Evolutionary conservation across 2,888 invertebrate genomes (phyloP).

Genomic region (Mythimna pallens): DNA sequence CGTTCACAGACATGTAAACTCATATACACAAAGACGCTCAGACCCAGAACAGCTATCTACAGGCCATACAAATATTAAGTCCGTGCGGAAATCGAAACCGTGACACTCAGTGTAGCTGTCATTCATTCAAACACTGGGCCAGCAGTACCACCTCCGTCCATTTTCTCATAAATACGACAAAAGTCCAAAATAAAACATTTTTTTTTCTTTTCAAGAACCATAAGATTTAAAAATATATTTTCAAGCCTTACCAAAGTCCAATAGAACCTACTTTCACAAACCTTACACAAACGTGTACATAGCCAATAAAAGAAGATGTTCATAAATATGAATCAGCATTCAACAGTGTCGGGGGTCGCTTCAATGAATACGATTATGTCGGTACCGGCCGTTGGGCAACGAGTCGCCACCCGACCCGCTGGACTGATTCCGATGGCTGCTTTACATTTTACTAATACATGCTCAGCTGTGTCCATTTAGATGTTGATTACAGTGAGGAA

Average conservation of each 20-base stretch:
- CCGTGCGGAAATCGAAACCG: no score
- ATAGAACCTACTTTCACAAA: neutral
- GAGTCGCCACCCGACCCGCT: slow-evolving; percentile 50
- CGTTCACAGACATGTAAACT: no score
- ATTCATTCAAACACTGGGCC: no score
- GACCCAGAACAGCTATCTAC: no score
- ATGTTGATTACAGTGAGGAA: neutral
- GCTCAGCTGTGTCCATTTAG: neutral
- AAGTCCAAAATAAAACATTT: neutral
- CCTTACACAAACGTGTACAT: slow-evolving; percentile 11
- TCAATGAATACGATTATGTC: slow-evolving; percentile 61
- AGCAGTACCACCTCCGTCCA: neutral
- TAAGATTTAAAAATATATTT: neutral
- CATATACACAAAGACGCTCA: no score
- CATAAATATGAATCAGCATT: slow-evolving; percentile 62
- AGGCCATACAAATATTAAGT: no score
- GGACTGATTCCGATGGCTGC: slow-evolving; percentile 40
- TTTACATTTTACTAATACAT: slow-evolving; percentile 4
- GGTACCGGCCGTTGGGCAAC: slow-evolving; percentile 55
- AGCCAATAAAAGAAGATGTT: slow-evolving; percentile 58
- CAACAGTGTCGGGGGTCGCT: slow-evolving; percentile 58
- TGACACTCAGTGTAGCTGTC: no score
- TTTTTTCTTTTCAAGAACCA: neutral
- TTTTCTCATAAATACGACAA: neutral
- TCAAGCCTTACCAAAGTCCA: no score